Evolutionary conservation across 2,888 invertebrate species (phyloP), one percentile per base, ranked within the genome.

Genomic region (Physocephala rufipes): DNA sequence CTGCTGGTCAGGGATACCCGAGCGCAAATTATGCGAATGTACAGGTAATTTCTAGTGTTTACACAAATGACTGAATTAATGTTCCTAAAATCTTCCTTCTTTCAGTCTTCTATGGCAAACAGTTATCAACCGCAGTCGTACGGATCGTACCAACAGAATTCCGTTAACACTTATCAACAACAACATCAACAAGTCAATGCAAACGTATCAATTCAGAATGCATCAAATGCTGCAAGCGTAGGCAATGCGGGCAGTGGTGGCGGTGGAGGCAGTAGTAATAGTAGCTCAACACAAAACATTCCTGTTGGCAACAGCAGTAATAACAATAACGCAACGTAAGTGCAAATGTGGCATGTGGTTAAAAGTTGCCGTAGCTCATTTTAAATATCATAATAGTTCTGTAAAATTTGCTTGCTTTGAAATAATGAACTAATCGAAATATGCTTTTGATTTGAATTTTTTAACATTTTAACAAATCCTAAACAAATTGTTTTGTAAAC

Each of bases 141-240:
- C 73, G 85, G 80, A 74, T 80, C 85, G 69, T 86, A 86, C 77
- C 86, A 86, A 76, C 84, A 84, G 72, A 84, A 81, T 78, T 81
- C 84, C 55, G 85, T 86, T 71, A 85, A 84, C 77, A 84, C 86
- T 71, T 86, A 86, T 78, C 86, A 86, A 76, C 85, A 84, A 74
- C 85, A 84, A 67, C 80, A 81, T 67, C 76, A 76, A 61, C 76
- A 78, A 63, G 76, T 74, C 69, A 79, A 78, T 73, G 78, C 76
- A 59, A 36, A 9, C 9, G 76, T 78, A 62, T 79, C 78, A 47
- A 79, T 79, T 47, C 84, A 83, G 76, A 81, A 76, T 76, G 79
- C 77, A 71, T 74, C 82, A 26, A 79, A 78, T 76, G 75, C 77
- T 65, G 79, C 77, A 70, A 49, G 72, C 3, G 78, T 76, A 64